Conservation (phyloP, 1,140 invertebrate genomes). For the Drosophila serrata region DNA sequence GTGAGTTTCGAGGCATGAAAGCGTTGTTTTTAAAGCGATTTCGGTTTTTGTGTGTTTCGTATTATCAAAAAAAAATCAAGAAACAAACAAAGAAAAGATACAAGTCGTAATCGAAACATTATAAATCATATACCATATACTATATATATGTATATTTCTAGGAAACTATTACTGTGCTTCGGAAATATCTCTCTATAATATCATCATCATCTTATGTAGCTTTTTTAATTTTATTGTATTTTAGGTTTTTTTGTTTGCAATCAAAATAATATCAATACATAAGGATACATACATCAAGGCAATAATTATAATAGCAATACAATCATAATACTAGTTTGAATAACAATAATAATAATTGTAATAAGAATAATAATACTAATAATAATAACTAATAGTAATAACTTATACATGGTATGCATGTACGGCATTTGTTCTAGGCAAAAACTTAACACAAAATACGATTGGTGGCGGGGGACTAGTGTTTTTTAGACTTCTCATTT, state of each 20-base stretch:
- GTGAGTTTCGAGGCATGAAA: constrained; percentile 52
- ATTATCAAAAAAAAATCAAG: constrained; percentile 62
- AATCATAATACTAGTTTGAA: constrained; percentile 14
- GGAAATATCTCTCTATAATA: constrained; percentile 19
- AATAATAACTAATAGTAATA: constrained; percentile 27
- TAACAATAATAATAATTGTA: constrained; percentile 14
- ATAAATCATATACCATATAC: constrained; percentile 62
- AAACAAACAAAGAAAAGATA: constrained; percentile 76
- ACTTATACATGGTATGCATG: constrained; percentile 27
- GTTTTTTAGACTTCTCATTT: constrained; percentile 8
- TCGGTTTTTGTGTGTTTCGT: constrained; percentile 27
- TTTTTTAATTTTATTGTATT: constrained; percentile 47
- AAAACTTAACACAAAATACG: constrained; percentile 35
- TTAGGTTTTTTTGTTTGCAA: constrained; percentile 28
- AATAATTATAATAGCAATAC: constrained; percentile 55
- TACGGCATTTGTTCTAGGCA: constrained; percentile 44
- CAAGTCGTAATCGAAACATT: constrained; percentile 67
- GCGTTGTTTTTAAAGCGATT: constrained; percentile 51
- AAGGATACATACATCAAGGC: constrained; percentile 30
- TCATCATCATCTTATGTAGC: constrained; percentile 9
- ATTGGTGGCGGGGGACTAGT: constrained; percentile 32
- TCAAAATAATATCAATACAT: constrained; percentile 45
- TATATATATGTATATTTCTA: constrained; percentile 46
- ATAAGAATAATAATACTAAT: constrained; percentile 44
- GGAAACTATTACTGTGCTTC: constrained; percentile 10